phyloP scores from a whole-genome alignment of 1,140 invertebrate genomes.

The Heliconius hermathena region DNA sequence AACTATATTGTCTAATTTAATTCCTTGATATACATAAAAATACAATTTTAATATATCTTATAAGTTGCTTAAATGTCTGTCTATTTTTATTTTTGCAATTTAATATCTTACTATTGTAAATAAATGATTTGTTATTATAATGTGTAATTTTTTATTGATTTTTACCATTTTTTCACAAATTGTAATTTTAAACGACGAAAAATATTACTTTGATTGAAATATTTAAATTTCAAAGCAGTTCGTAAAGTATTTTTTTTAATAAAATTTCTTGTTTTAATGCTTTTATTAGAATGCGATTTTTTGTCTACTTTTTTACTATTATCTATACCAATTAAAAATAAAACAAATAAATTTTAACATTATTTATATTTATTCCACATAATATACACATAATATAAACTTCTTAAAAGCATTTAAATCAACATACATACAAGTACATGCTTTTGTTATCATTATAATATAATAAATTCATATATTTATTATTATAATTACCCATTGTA shows the following conservation, averaged over 20 bases:
- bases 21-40: no score
- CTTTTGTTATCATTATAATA: not conserved
- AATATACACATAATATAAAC: constrained; percentile 49
- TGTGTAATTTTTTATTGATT: not conserved
- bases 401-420: constrained; percentile 36
- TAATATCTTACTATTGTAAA: not conserved
- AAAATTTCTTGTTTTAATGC: no score
- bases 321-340: not conserved
- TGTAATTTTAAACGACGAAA: no score
- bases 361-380: constrained; percentile 53
- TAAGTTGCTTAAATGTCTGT: not conserved
- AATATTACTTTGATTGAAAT: no score
- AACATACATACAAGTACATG: not conserved
- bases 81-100: not conserved
- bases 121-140: not conserved
- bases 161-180: no score
- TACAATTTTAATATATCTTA: no score
- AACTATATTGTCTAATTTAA: no score
- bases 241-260: no score
- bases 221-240: no score
- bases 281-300: no score
- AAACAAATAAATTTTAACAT: constrained; percentile 37
- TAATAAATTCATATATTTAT: constrained; percentile 1
- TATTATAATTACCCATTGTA: not conserved
- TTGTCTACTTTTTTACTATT: no score